These are phyloP conservation scores for Mormyrops boulengeri DNA, from an alignment of 2,797 vertebrate genomes.

Conservation along the genomic window DNA sequence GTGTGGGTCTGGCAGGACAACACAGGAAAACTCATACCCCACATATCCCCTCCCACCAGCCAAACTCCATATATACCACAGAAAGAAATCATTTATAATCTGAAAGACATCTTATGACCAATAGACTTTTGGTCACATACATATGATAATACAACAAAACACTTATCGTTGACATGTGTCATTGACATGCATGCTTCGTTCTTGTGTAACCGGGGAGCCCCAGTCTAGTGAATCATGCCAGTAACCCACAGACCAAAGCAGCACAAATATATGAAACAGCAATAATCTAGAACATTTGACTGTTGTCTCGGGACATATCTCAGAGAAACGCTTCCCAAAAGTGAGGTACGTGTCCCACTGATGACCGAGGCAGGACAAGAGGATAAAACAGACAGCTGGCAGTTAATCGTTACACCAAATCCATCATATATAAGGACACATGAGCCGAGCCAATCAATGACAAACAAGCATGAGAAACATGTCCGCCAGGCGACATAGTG, in stretches of 20 bases:
- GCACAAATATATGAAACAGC: neutral
- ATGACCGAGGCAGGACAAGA: neutral
- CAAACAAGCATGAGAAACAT: neutral
- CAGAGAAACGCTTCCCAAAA: slow-evolving; percentile 4
- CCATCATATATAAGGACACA: neutral
- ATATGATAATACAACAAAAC: neutral
- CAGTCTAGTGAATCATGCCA: neutral
- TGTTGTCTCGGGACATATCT: neutral
- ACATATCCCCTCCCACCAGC: neutral
- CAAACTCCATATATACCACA: slow-evolving; percentile 7
- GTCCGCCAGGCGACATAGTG: neutral
- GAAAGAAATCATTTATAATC: neutral
- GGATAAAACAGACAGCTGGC: neutral
- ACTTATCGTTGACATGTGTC: neutral
- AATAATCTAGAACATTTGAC: neutral
- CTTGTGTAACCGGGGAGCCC: neutral
- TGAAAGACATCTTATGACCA: neutral
- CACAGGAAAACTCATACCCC: slow-evolving; percentile 36
- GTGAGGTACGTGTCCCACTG: neutral
- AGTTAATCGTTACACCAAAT: neutral
- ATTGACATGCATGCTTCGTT: neutral
- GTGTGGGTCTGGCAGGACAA: slow-evolving; percentile 25
- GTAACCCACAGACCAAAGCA: neutral
- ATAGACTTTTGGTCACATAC: neutral
- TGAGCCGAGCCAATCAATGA: neutral